These are phyloP conservation scores for Endotricha flammealis DNA, from an alignment of 2,888 invertebrate genomes.

Conservation along the genomic window DNA sequence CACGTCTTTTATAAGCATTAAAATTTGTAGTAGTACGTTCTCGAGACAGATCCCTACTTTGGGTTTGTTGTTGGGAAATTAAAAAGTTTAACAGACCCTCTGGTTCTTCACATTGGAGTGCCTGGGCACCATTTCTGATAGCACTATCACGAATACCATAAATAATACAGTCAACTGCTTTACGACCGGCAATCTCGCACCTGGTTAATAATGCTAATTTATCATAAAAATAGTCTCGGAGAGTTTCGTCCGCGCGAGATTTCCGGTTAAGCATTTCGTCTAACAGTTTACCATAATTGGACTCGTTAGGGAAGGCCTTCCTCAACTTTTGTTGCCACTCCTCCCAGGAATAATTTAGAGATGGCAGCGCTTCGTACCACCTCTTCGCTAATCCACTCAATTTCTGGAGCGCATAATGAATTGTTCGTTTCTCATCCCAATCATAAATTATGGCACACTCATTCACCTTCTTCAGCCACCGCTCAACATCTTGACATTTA, in stretches of 20 bases:
- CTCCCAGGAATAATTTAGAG: constrained; percentile 16
- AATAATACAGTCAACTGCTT: constrained; percentile 1
- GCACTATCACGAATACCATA: not conserved
- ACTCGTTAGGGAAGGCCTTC: constrained; percentile 19
- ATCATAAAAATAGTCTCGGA: too few species aligned
- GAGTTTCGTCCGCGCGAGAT: constrained; percentile 12
- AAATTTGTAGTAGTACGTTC: too few species aligned
- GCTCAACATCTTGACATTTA: constrained; percentile 13
- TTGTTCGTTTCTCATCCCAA: constrained; percentile 18
- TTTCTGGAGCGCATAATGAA: constrained; percentile 20
- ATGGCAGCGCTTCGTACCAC: constrained; percentile 20
- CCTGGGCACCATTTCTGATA: constrained; percentile 1
- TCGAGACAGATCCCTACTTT: not conserved
- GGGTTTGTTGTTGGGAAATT: not conserved
- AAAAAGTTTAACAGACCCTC: constrained; percentile 1
- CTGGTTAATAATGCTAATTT: constrained; percentile 19
- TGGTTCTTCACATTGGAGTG: not conserved
- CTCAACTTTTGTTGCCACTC: constrained; percentile 22
- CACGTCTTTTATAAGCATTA: too few species aligned
- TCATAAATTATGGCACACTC: too few species aligned
- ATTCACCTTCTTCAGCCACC: constrained; percentile 21
- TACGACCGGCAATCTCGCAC: not conserved
- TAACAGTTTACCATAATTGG: constrained; percentile 20
- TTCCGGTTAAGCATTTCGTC: constrained; percentile 19
- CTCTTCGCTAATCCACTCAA: constrained; percentile 20